phyloP scores from a whole-genome alignment of 2,797 vertebrate genomes.

The Margarornis squamiger region DNA sequence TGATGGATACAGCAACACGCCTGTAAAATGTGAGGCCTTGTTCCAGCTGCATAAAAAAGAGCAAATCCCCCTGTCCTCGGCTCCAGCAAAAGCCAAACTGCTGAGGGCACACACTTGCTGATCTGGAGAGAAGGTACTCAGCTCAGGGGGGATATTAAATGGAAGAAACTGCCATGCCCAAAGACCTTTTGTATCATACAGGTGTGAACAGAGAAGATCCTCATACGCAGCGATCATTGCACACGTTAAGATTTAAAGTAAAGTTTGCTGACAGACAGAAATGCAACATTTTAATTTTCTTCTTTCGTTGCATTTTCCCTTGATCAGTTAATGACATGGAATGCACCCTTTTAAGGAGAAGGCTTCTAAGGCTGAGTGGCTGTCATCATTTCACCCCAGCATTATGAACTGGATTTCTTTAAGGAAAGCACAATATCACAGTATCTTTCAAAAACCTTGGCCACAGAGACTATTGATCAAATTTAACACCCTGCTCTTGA shows the following conservation, averaged over 20 bases:
- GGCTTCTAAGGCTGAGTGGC: not conserved
- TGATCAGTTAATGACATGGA: not conserved
- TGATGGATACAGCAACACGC: not conserved
- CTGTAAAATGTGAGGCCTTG: not conserved
- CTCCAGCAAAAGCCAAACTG: not conserved
- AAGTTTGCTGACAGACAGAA: not conserved
- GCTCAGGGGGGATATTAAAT: not conserved
- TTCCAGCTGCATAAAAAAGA: not conserved
- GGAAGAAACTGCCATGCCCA: not conserved
- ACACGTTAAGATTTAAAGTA: not conserved
- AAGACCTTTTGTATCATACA: not conserved
- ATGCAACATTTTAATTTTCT: not conserved
- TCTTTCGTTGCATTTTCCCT: not conserved
- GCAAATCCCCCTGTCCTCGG: not conserved
- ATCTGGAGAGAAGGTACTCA: not conserved
- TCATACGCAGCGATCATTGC: accelerated
- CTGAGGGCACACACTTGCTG: not conserved
- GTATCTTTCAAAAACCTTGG: not conserved
- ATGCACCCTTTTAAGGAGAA: not conserved
- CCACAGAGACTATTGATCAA: not conserved
- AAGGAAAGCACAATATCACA: not conserved
- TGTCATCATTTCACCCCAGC: not conserved
- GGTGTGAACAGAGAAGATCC: not conserved
- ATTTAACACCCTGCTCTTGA: not conserved
- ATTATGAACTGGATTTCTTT: not conserved